Conservation (phyloP, 2,797 vertebrate genomes). For the Mormyrops attenuatus region DNA sequence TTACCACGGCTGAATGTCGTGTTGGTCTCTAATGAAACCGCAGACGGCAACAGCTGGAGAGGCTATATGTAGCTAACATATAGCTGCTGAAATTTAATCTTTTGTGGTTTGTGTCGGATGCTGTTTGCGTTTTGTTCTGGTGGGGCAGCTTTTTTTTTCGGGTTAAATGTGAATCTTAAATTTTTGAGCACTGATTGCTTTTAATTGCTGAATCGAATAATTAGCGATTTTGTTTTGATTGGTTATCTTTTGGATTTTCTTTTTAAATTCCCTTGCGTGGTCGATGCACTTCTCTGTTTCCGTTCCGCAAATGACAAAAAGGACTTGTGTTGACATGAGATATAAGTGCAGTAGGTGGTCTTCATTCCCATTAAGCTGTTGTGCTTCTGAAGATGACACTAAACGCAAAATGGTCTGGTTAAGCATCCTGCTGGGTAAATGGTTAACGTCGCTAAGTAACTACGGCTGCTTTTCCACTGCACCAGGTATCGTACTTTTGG, state of each 20-base stretch:
- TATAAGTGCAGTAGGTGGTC: background rate
- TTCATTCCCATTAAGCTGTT: background rate
- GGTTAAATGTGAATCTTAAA: background rate
- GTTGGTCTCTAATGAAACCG: background rate
- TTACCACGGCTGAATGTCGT: background rate
- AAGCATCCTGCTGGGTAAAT: background rate
- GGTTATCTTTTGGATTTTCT: background rate
- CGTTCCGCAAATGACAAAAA: background rate
- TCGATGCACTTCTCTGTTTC: background rate
- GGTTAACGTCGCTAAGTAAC: background rate
- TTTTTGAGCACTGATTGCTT: background rate
- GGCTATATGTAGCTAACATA: background rate
- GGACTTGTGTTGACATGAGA: background rate
- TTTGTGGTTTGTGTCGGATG: background rate
- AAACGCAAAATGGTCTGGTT: background rate
- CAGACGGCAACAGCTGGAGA: background rate
- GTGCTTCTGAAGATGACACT: background rate
- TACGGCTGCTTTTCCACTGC: too few species aligned
- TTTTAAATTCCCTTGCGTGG: background rate
- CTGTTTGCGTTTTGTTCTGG: background rate
- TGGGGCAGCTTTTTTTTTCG: background rate
- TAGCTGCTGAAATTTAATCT: constrained; percentile 5
- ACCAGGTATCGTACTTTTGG: too few species aligned
- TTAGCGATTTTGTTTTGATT: background rate
- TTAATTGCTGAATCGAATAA: background rate